Percentiles rank a stretch among this genome's conserved stretches.
Evolutionary conservation across 1,140 invertebrate species (phyloP).

Genomic region (Micrasema minimum): DNA sequence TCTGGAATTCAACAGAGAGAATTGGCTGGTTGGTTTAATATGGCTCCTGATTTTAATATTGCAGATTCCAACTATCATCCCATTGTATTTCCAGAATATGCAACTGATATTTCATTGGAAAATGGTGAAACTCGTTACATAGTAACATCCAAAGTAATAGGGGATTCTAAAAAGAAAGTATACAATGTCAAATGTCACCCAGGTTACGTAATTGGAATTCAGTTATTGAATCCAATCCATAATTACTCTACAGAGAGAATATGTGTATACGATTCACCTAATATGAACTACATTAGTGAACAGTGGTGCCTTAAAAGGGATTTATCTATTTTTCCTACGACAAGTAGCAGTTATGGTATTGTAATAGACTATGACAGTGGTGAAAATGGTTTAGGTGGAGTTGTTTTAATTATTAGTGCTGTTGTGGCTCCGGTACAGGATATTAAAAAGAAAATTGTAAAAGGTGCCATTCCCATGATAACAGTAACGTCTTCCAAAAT

Average conservation of each 20-base stretch:
- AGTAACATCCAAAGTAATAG: slow-evolving; percentile 74
- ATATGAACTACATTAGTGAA: slow-evolving; percentile 69
- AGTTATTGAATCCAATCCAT: slow-evolving; percentile 87
- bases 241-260: slow-evolving; percentile 87
- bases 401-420: slow-evolving; percentile 85
- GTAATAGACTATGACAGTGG: slow-evolving; percentile 87
- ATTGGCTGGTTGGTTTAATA: slow-evolving; percentile 90
- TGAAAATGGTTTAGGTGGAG: slow-evolving; percentile 78
- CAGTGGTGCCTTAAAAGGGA: slow-evolving; percentile 85
- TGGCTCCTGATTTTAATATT: slow-evolving; percentile 71
- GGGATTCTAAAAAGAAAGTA: slow-evolving; percentile 69
- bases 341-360: slow-evolving; percentile 85
- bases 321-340: slow-evolving; percentile 85
- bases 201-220: slow-evolving; percentile 82
- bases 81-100: slow-evolving; percentile 72
- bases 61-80: slow-evolving; percentile 77
- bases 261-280: slow-evolving; percentile 79
- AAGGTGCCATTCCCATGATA: slow-evolving; percentile 80
- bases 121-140: slow-evolving; percentile 82
- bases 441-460: slow-evolving; percentile 75
- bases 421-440: slow-evolving; percentile 77
- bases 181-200: slow-evolving; percentile 75
- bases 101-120: slow-evolving; percentile 72
- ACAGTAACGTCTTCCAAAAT: slow-evolving; percentile 79
- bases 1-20: slow-evolving; percentile 87